phyloP scores from a whole-genome alignment of 2,113 vertebrate genomes.

The Eptesicus fuscus region DNA sequence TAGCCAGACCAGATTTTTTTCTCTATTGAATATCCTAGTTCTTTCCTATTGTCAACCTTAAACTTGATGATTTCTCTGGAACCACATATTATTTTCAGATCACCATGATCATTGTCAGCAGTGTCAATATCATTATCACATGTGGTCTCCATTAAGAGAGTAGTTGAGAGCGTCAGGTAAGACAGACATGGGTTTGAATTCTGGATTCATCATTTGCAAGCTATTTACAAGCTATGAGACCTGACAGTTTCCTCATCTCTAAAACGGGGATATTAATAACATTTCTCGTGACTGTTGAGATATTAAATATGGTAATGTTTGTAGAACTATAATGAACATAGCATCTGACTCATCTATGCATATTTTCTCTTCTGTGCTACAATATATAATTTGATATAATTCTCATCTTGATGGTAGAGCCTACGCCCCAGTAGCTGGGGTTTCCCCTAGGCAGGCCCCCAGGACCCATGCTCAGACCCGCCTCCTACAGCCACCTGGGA shows the following conservation, averaged over 20 bases:
- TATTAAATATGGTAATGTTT: background rate
- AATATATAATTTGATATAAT: background rate
- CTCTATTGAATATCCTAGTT: background rate
- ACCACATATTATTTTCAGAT: background rate
- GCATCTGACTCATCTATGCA: background rate
- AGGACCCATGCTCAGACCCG: background rate
- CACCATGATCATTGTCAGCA: background rate
- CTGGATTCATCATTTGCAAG: background rate
- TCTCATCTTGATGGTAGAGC: background rate
- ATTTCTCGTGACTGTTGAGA: background rate
- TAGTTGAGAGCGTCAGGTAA: background rate
- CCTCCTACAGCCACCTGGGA: slow-evolving; percentile 5
- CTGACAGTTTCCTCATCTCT: background rate
- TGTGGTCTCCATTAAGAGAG: background rate
- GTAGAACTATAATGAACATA: background rate
- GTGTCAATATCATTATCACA: background rate
- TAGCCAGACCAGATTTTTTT: background rate
- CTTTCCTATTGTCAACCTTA: background rate
- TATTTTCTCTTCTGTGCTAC: background rate
- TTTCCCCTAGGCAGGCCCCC: background rate
- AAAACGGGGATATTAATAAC: background rate
- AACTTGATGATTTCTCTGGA: background rate
- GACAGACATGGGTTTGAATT: background rate
- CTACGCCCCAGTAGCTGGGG: background rate
- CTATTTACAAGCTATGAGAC: background rate